Evolutionary conservation across 92 coral and sea anemone species (phyloP), one percentile per base, ranked within the genome.

Genomic region (Virgularia gustaviana): DNA sequence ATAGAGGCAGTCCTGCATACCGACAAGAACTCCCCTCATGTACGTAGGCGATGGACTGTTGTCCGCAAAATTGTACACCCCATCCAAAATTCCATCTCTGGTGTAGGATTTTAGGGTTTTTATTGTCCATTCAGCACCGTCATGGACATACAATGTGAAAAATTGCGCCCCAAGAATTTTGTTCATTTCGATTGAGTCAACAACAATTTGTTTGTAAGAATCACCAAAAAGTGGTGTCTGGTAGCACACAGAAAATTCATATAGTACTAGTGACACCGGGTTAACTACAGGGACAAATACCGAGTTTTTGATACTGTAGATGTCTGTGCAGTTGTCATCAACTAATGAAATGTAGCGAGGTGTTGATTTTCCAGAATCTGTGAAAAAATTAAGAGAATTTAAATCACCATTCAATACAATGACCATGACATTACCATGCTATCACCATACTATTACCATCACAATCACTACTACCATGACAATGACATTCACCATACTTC

Each of bases 121-220:
- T 34, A 63, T 6, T 4, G 51, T 52, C 19, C 41, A 25, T 12
- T 36, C 44, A 18, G 36, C 12, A 0, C 27, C 51, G 22, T 63
- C 71, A 34, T 36, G 42, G 27, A 63, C 52, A 39, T 63, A 63
- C 23, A 63, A 0, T 4, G 71, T 63, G 27, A 63, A 63, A 49
- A 49, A 63, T 9, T 39, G 27, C 4, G 71, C 71, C 13, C 71
- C 71, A 0, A 63, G 71, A n/a, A 36, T 11, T 31, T 31, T 34
- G 27, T 63, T 63, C 71, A 63, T 63, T 38, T 63, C 52, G n/a
- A 63, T 63, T 7, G 71, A 35, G 22, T 63, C 71, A 39, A 63
- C 27, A 19, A 63, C 41, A 16, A 20, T 24, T 22, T 63, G 71
- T 13, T 63, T 34, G 51, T 63, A 63, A 25, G n/a, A 25, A 35